A percentile compares a stretch with the other conserved stretches of the same genome.
Conservation (phyloP, 2,797 vertebrate species). For the Ctenochaetus hawaiiensis region DNA sequence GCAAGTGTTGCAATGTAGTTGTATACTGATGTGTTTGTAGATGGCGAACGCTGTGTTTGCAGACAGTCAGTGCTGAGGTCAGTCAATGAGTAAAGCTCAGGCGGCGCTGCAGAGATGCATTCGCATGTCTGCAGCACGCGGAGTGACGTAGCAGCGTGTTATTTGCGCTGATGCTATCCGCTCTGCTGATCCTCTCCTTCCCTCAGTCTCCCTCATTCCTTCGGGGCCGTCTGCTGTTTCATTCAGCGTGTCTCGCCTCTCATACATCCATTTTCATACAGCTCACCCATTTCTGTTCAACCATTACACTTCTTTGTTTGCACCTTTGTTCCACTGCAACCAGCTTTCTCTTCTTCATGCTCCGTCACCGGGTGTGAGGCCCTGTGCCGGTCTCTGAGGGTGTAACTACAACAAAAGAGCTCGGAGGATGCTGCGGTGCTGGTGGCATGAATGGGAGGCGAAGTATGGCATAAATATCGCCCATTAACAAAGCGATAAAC, state of each 20-base stretch:
- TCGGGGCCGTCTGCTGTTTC: constrained; percentile 36
- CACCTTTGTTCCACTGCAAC: constrained; percentile 63
- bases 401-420: constrained; percentile 49
- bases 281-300: constrained; percentile 50
- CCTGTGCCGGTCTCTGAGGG: constrained; percentile 44
- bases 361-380: constrained; percentile 29
- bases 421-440: constrained; percentile 25
- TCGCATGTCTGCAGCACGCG: neutral
- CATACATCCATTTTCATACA: constrained; percentile 15
- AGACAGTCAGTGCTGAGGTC: neutral
- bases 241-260: constrained; percentile 28
- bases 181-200: constrained; percentile 42
- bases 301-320: constrained; percentile 68
- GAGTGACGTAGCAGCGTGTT: constrained; percentile 28
- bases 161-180: constrained; percentile 56
- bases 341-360: constrained; percentile 30
- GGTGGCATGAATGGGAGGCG: constrained; percentile 29
- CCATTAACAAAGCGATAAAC: constrained; percentile 36
- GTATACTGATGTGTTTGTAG: no score
- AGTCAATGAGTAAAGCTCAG: neutral
- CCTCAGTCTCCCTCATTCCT: constrained; percentile 43
- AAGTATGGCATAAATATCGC: constrained; percentile 45
- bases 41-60: neutral
- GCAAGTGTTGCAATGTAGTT: no score
- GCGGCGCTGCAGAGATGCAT: constrained; percentile 38